phyloP scores from a whole-genome alignment of 2,113 vertebrate genomes.

The Crypturellus undulatus region DNA sequence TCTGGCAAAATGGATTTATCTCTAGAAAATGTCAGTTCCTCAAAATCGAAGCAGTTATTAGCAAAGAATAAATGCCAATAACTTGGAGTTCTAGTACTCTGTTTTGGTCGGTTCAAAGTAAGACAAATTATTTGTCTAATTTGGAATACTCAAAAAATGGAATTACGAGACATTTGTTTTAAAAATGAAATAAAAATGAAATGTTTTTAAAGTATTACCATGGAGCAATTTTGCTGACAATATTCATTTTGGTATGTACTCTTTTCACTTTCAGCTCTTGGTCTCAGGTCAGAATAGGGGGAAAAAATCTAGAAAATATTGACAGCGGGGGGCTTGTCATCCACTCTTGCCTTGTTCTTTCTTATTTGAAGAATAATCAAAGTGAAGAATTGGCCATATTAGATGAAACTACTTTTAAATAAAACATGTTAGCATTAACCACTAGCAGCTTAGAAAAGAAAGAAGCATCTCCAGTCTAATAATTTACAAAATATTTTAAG shows the following conservation, averaged over 20 bases:
- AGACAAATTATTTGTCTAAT: not conserved
- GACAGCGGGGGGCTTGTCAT: not conserved
- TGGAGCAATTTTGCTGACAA: not conserved
- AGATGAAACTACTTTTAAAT: not conserved
- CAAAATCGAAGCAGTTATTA: not conserved
- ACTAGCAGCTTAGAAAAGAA: not conserved
- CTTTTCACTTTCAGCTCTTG: not conserved
- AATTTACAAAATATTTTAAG: not conserved
- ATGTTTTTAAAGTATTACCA: not conserved
- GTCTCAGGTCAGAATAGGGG: not conserved
- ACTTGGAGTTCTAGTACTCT: not conserved
- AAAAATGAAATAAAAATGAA: not conserved
- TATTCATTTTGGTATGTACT: not conserved
- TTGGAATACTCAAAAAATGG: not conserved
- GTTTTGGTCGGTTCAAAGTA: not conserved
- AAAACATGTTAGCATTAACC: not conserved
- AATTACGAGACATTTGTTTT: not conserved
- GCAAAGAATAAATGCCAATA: not conserved
- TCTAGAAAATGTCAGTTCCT: not conserved
- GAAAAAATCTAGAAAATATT: not conserved
- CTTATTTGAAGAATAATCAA: not conserved
- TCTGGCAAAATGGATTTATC: not conserved
- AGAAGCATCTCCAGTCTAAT: not conserved
- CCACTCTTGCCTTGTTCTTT: not conserved
- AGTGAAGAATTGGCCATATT: not conserved